Evolutionary conservation across 2,797 vertebrate species (phyloP), one percentile per base, ranked within the genome.

Genomic region (Enteromius mattozi): DNA sequence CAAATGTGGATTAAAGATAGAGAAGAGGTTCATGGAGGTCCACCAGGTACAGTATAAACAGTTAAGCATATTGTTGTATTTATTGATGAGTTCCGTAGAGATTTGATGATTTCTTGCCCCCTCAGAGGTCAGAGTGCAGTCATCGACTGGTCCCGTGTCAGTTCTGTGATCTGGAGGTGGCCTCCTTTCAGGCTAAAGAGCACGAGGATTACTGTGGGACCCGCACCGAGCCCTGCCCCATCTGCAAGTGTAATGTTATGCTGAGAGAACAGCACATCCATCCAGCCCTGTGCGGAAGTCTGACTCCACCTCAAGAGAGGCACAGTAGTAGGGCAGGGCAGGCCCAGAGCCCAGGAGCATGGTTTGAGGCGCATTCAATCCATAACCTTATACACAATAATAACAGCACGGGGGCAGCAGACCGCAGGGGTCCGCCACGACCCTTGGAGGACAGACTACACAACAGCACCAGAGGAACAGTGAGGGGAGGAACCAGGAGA

Each of bases 151-250:
- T 94, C 6, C 89, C 95, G 0, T 99, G 98, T 89, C 97, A 94
- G 88, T 98, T 96, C 91, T 99, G 98, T 59, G 96, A 97, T 86
- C 91, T 99, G 86, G 97, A 98, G 92, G 94, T 99, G 42, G 90
- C 93, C 40, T 96, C 95, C 90, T 93, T 90, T 89, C 97, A 97
- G 88, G 94, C 97, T 65, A 94, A 93, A 91, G 96, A 98, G 16
- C 98, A 99, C 0, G 97, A 98, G 86, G 95, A 96, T 40, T 99
- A 97, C 88, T 99, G 98, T 4, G 98, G 98, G 1, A 94, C 98
- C 4, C 95, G 98, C 80, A 99, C 98, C 0, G 98, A 99, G 92
- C 94, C 91, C 1, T 99, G 98, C 78, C 89, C 90, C 1, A 80
- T 54, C 30, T 99, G 98, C 90, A 95, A 95, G 37, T 95, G 92